These are phyloP conservation scores for Gymnobelideus leadbeateri DNA, from an alignment of 2,113 vertebrate species.

Conservation along the genomic window DNA sequence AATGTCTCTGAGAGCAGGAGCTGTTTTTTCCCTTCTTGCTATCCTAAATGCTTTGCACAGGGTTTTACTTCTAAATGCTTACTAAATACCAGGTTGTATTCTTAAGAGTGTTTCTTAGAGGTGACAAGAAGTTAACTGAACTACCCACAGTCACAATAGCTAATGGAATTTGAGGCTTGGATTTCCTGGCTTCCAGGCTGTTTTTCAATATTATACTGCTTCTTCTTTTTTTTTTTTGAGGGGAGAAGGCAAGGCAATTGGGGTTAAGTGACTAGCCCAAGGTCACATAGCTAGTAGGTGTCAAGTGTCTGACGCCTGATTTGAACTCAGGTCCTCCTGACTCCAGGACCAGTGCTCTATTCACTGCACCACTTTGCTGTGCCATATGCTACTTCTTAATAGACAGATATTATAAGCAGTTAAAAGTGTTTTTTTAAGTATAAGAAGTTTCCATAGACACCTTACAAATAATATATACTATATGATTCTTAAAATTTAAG, in stretches of 20 bases:
- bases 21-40: neutral
- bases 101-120: neutral
- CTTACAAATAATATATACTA: neutral
- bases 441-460: neutral
- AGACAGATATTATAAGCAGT: neutral
- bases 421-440: neutral
- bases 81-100: neutral
- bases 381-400: neutral
- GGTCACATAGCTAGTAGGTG: no score
- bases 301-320: no score
- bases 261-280: no score
- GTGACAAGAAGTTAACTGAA: neutral
- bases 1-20: neutral
- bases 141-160: neutral
- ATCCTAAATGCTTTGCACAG: neutral
- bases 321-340: no score
- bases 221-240: no score
- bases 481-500: neutral
- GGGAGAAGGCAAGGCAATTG: no score
- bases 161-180: neutral
- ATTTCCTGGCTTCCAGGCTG: neutral
- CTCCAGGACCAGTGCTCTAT: no score
- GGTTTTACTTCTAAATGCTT: neutral
- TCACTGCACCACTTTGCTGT: no score
- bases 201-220: neutral